Conservation (phyloP, 2,797 vertebrate species). For the Helicolenus hilgendorfi region DNA sequence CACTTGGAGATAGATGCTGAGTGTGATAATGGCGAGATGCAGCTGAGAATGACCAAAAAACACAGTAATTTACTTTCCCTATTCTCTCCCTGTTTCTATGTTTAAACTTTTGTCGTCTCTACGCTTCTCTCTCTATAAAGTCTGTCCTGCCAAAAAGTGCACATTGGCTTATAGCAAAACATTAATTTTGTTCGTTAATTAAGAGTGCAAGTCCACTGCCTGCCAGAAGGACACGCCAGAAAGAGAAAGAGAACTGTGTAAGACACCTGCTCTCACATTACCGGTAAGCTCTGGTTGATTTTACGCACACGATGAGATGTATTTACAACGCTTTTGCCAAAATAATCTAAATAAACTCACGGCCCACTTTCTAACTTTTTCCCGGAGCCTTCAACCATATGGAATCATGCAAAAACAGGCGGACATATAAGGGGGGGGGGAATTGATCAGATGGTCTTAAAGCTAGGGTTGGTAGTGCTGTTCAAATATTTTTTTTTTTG, state of each 20-base stretch:
- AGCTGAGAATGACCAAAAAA: conserved; percentile 31
- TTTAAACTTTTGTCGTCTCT: neutral
- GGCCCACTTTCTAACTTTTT: neutral
- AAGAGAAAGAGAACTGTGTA: neutral
- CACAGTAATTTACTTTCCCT: conserved; percentile 21
- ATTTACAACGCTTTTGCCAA: neutral
- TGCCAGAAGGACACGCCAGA: neutral
- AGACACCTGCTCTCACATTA: neutral
- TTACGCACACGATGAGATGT: neutral
- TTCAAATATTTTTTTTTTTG: too few relatives aligned
- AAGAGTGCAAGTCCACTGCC: neutral
- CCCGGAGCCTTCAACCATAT: neutral
- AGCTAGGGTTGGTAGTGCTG: too few relatives aligned
- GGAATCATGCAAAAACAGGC: neutral
- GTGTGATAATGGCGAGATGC: conserved; percentile 23
- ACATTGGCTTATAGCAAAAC: neutral
- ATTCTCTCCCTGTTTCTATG: neutral
- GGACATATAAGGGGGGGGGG: neutral
- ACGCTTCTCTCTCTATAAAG: neutral
- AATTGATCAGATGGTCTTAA: neutral
- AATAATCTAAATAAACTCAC: neutral
- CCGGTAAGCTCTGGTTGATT: neutral
- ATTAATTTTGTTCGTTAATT: neutral
- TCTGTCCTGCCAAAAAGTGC: neutral
- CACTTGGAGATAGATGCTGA: conserved; percentile 11